These are phyloP conservation scores for Tamias sibiricus DNA, from an alignment of 2,113 vertebrate genomes.

Conservation along the genomic window DNA sequence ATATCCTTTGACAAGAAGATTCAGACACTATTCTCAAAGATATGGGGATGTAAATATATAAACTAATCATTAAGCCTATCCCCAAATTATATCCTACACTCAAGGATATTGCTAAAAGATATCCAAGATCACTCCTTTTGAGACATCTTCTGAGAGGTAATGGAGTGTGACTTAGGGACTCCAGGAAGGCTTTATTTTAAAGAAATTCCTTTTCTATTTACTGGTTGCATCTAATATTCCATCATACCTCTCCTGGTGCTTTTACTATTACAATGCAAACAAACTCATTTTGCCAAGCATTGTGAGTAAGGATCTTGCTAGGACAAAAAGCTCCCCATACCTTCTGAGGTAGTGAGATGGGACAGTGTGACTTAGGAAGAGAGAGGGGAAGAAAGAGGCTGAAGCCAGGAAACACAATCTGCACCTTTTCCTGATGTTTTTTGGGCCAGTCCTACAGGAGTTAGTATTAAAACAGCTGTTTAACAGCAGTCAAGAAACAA, in stretches of 20 bases:
- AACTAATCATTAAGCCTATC: background rate
- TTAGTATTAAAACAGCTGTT: background rate
- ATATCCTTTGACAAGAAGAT: background rate
- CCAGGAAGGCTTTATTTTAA: background rate
- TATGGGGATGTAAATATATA: background rate
- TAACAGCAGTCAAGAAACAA: background rate
- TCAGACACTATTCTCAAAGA: constrained; percentile 6
- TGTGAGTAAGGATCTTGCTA: background rate
- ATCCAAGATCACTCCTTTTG: background rate
- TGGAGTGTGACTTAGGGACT: background rate
- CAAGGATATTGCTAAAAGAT: background rate
- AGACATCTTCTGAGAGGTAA: background rate
- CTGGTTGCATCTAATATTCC: background rate
- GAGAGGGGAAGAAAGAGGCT: background rate
- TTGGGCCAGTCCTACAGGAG: background rate
- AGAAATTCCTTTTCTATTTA: background rate
- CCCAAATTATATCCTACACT: background rate
- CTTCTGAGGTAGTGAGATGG: background rate
- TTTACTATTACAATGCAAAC: background rate
- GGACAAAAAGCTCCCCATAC: background rate
- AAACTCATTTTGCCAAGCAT: background rate
- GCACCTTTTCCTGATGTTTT: background rate
- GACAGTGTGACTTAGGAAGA: background rate
- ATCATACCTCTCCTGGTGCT: background rate
- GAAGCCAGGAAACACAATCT: background rate